These are phyloP conservation scores for Enteromius thamalakanensis DNA, from an alignment of 2,797 vertebrate genomes.

Conservation along the genomic window DNA sequence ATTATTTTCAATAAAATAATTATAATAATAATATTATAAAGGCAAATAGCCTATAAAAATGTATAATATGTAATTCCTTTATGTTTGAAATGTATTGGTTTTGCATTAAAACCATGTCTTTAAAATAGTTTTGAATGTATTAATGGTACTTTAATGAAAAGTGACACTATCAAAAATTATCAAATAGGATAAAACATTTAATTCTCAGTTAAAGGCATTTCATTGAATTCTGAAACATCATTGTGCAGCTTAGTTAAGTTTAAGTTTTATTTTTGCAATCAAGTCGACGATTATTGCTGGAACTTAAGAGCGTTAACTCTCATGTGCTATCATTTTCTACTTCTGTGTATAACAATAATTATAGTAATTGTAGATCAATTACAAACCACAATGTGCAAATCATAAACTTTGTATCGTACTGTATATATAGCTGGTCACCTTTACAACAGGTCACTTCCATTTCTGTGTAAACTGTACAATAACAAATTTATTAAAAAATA, in stretches of 20 bases:
- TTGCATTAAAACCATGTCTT: not conserved
- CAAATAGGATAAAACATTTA: no score
- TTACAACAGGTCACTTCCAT: not conserved
- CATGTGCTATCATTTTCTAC: not conserved
- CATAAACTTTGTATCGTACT: not conserved
- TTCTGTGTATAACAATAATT: not conserved
- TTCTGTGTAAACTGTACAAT: not conserved
- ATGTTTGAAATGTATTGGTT: not conserved
- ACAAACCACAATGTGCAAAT: not conserved
- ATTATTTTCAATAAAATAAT: not conserved
- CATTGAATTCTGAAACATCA: no score
- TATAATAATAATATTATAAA: not conserved
- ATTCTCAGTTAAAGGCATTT: no score
- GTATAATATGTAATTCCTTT: not conserved
- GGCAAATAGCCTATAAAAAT: not conserved
- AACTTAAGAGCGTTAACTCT: not conserved
- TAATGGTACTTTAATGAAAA: not conserved
- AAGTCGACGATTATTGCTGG: no score
- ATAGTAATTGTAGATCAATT: not conserved
- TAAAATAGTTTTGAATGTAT: not conserved
- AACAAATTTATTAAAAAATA: not conserved
- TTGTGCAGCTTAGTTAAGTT: no score
- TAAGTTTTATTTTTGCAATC: no score
- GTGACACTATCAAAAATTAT: no score
- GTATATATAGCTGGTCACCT: not conserved